Evolutionary conservation across 2,888 invertebrate species (phyloP).

Genomic region (Nysson spinosus): DNA sequence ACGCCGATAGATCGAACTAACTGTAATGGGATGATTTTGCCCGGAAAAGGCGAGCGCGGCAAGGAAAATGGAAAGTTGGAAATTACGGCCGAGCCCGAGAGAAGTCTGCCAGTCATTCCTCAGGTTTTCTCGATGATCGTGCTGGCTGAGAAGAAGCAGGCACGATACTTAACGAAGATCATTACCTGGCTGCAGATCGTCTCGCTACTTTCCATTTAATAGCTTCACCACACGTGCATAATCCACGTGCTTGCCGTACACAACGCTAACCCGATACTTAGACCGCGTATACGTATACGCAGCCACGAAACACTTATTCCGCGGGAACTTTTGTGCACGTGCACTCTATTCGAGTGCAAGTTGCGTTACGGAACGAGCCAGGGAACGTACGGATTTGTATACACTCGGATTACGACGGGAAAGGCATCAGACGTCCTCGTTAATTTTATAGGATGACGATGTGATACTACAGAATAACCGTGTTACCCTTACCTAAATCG

Average conservation of each 20-base stretch:
- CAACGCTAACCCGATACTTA: too few species aligned
- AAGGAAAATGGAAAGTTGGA: slow-evolving; percentile 57
- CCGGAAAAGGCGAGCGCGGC: slow-evolving; percentile 20
- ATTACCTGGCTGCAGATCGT: slow-evolving; percentile 49
- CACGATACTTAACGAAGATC: slow-evolving; percentile 52
- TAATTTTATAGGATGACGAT: slow-evolving; percentile 20
- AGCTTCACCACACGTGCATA: slow-evolving; percentile 32
- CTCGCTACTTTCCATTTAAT: slow-evolving; percentile 57
- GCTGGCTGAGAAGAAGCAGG: slow-evolving; percentile 31
- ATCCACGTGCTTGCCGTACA: slow-evolving; percentile 17
- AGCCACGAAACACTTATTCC: not conserved
- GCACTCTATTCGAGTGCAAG: slow-evolving; percentile 1
- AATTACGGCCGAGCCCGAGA: slow-evolving; percentile 26
- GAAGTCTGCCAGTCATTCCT: slow-evolving; percentile 32
- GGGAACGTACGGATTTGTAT: not conserved
- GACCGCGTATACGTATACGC: not conserved
- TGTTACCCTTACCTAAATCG: slow-evolving; percentile 24
- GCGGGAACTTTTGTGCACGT: not conserved
- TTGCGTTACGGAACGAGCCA: not conserved
- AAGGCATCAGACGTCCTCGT: slow-evolving; percentile 1
- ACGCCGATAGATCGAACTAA: slow-evolving; percentile 19
- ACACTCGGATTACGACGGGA: not conserved
- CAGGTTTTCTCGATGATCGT: slow-evolving; percentile 41
- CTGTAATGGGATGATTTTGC: slow-evolving; percentile 21
- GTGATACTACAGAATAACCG: slow-evolving; percentile 3